A percentile compares a stretch with the other conserved stretches of the same genome.
phyloP scores from a whole-genome alignment of 2,888 invertebrate species.

The Dione vanillae region DNA sequence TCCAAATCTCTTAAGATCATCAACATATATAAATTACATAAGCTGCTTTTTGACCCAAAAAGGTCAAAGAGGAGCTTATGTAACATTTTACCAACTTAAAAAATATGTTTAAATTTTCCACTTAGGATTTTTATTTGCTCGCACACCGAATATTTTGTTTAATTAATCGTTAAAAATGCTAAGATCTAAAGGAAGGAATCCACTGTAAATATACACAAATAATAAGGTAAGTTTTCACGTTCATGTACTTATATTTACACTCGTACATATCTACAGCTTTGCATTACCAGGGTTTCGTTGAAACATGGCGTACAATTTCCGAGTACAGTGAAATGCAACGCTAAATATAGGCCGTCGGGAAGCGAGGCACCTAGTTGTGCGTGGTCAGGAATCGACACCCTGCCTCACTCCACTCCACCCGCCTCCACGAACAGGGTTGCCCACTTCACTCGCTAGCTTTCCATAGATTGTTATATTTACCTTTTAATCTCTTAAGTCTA shows the following conservation, averaged over 20 bases:
- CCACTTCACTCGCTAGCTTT: constrained; percentile 24
- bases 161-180: not conserved
- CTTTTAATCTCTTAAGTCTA: constrained; percentile 19
- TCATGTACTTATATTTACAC: constrained; percentile 3
- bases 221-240: constrained; percentile 1
- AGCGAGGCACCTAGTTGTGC: constrained; percentile 69
- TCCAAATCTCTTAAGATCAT: not conserved
- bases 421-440: constrained; percentile 50
- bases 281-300: constrained; percentile 39
- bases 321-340: constrained; percentile 66
- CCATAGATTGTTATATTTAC: constrained; percentile 28
- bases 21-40: no score
- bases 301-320: constrained; percentile 52
- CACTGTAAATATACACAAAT: no score
- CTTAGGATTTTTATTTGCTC: not conserved
- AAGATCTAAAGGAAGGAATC: not conserved
- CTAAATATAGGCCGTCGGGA: constrained; percentile 76
- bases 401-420: constrained; percentile 53
- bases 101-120: no score
- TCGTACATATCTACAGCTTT: constrained; percentile 4
- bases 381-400: constrained; percentile 74
- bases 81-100: no score
- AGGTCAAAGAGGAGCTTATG: no score
- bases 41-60: no score
- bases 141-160: not conserved